Conservation (phyloP, 2,888 invertebrate species). For the Drosophila suboccidentalis region DNA sequence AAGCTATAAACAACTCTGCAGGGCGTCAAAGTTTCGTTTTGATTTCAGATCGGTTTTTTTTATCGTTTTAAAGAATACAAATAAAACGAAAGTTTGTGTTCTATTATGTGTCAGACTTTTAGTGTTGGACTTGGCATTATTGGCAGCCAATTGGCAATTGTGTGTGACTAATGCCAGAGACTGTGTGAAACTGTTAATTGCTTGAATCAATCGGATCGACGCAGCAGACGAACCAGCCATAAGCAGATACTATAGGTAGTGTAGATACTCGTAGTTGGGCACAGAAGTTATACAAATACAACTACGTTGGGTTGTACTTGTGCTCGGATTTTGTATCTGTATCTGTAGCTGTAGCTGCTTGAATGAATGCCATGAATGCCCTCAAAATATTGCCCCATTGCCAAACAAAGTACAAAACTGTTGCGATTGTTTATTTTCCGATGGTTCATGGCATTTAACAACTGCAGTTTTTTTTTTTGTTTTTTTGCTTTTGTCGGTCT, state of each 20-base stretch:
- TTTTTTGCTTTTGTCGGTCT: constrained; percentile 22
- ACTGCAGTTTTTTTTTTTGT: constrained; percentile 32
- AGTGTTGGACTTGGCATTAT: constrained; percentile 30
- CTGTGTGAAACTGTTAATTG: constrained; percentile 67
- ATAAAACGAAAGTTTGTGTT: constrained; percentile 37
- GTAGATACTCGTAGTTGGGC: not conserved
- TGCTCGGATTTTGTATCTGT: not conserved
- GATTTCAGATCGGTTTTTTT: not conserved
- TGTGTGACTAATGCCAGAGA: constrained; percentile 64
- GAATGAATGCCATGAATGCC: constrained; percentile 14
- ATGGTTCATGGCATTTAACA: constrained; percentile 51
- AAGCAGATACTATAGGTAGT: constrained; percentile 17
- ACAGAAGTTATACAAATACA: constrained; percentile 7
- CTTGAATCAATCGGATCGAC: constrained; percentile 50
- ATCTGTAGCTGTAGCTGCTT: not conserved
- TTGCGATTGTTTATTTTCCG: constrained; percentile 23
- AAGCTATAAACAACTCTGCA: not conserved
- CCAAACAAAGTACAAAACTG: constrained; percentile 35
- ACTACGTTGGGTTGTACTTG: not conserved
- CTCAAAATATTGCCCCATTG: constrained; percentile 26
- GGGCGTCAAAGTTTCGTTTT: constrained; percentile 10
- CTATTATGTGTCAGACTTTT: constrained; percentile 24
- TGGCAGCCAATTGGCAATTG: constrained; percentile 60
- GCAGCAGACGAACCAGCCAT: not conserved
- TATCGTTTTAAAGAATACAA: constrained; percentile 39